These are phyloP conservation scores for Aix galericulata DNA, from an alignment of 2,113 vertebrate genomes.

Conservation along the genomic window DNA sequence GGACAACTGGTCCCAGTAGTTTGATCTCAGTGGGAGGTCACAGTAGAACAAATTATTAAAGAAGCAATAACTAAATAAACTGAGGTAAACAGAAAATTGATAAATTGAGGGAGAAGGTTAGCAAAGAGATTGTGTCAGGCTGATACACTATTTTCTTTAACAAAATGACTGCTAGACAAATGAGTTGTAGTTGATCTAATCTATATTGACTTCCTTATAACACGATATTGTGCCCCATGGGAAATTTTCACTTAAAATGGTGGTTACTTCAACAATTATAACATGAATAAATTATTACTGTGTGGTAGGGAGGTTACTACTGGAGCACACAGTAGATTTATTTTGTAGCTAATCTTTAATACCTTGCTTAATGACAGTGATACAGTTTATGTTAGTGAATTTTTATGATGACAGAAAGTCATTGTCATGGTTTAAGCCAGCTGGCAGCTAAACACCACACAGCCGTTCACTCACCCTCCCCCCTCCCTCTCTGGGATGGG, in stretches of 20 bases:
- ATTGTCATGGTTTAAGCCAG: too few relatives aligned
- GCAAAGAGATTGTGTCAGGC: not conserved
- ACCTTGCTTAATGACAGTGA: not conserved
- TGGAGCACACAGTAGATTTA: not conserved
- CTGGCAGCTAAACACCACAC: too few relatives aligned
- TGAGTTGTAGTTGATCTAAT: not conserved
- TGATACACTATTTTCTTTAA: not conserved
- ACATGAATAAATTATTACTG: not conserved
- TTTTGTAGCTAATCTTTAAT: not conserved
- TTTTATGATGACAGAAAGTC: not conserved
- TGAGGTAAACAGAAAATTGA: not conserved
- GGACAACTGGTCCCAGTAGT: not conserved
- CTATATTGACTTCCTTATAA: not conserved
- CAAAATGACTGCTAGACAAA: not conserved
- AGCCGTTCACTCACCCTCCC: too few relatives aligned
- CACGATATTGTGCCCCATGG: not conserved
- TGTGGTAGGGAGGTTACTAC: not conserved
- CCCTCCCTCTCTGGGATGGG: too few relatives aligned
- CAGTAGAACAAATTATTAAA: not conserved
- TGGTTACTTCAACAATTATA: not conserved
- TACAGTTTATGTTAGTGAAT: not conserved
- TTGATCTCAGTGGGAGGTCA: not conserved
- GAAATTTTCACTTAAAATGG: conserved; percentile 7
- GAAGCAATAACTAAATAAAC: not conserved
- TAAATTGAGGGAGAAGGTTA: not conserved